A percentile compares a stretch with the other conserved stretches of the same genome.
These are phyloP conservation scores for Montipora cactus DNA, from an alignment of 64 coral and sea anemone species.

Conservation along the genomic window DNA sequence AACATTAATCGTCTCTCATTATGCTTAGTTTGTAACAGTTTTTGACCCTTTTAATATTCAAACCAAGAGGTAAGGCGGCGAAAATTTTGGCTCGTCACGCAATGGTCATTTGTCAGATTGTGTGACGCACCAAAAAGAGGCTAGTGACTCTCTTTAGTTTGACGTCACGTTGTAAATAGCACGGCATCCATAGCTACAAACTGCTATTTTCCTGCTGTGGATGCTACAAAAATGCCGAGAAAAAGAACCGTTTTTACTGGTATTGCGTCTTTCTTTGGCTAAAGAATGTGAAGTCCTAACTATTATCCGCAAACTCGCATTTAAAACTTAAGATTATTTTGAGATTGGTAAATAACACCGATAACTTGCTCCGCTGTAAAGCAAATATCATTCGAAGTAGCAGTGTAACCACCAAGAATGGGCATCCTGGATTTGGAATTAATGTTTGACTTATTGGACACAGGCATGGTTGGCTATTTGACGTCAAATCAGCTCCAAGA, in stretches of 20 bases:
- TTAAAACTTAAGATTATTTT: too few species aligned
- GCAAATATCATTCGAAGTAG: too few species aligned
- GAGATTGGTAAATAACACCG: too few species aligned
- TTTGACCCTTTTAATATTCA: too few species aligned
- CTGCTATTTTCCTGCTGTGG: not conserved
- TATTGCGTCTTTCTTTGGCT: not conserved
- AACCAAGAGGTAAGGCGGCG: too few species aligned
- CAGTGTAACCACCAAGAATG: constrained; percentile 71
- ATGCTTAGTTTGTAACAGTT: too few species aligned
- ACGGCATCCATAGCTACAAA: constrained; percentile 44
- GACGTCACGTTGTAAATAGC: constrained; percentile 50
- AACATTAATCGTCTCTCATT: too few species aligned
- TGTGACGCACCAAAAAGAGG: too few species aligned
- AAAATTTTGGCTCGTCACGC: too few species aligned
- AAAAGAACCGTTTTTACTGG: not conserved
- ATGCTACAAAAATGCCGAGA: not conserved
- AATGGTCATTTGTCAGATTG: too few species aligned
- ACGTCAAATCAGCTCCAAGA: constrained; percentile 83
- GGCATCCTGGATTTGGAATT: constrained; percentile 91
- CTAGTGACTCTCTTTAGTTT: not conserved
- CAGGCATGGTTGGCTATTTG: constrained; percentile 79
- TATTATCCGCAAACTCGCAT: too few species aligned
- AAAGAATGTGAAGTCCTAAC: not conserved
- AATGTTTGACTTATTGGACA: constrained; percentile 96
- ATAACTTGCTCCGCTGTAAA: too few species aligned